Evolutionary conservation across 35 echinoderm and acorn worm genomes (phyloP).

Genomic region (Lytechinus pictus): DNA sequence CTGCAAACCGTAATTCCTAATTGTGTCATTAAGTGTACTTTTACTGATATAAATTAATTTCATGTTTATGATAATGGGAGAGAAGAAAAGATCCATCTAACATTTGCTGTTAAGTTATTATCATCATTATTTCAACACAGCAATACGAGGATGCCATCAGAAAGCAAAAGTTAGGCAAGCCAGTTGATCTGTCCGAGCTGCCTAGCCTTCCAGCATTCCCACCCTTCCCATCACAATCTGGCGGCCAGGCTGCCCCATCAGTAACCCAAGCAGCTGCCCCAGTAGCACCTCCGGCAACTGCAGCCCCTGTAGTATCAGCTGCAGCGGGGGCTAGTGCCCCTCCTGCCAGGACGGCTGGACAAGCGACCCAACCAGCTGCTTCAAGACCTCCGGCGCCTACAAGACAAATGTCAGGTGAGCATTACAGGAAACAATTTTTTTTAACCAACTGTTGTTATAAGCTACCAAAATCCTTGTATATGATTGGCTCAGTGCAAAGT

Average conservation of each 20-base stretch:
- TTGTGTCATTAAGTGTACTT: no score
- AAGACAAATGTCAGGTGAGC: conserved; percentile 4
- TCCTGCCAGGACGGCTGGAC: not conserved
- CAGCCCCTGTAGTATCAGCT: not conserved
- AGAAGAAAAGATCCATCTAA: no score
- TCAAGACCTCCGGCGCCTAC: not conserved
- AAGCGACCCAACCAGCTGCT: not conserved
- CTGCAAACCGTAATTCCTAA: no score
- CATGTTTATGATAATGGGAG: no score
- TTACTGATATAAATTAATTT: no score
- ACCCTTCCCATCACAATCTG: conserved; percentile 62
- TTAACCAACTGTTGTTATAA: no score
- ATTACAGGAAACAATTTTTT: not conserved
- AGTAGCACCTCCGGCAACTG: conserved; percentile 23
- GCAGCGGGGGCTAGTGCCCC: not conserved
- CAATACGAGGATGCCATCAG: conserved; percentile 94
- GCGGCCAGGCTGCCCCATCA: not conserved
- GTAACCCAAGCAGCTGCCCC: not conserved
- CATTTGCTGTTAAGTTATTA: no score
- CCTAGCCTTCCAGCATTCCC: conserved; percentile 79
- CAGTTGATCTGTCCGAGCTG: conserved; percentile 83
- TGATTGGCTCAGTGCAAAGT: no score
- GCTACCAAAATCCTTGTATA: no score
- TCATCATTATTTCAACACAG: conserved; percentile 16
- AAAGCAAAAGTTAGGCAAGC: conserved; percentile 82